Evolutionary conservation across 2,888 invertebrate genomes (phyloP), one percentile per base, ranked within the genome.

Genomic region (Tribolium freemani): DNA sequence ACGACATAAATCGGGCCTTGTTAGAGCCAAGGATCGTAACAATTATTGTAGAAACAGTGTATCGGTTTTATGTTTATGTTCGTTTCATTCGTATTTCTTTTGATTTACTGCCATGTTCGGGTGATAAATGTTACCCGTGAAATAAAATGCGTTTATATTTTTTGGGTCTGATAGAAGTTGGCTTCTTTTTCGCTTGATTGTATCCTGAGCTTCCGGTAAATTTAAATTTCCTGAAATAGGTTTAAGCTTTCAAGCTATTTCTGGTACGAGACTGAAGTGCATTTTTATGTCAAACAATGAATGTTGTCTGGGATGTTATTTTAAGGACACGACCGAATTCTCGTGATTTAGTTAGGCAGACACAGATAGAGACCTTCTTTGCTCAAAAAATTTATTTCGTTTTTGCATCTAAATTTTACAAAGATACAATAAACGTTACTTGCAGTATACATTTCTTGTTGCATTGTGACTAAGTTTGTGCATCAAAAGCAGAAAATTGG

Each of bases 11-110:
- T 68, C 58, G 50, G 58, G 20, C 16, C 68, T 68, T 57, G 68
- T 68, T 68, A 58, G 58, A 38, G 68, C 31, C 31, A 51, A 57
- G 44, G 58, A 68, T 60, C 69, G 60, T 69, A 53, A 60, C 69
- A 69, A 60, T 64, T 64, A 60, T 60, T 69, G 60, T 44, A 69
- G 69, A 60, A 60, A 69, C 60, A 60, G 45, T 44, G 60, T 69
- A 60, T 60, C 53, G 60, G 60, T 69, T 69, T 69, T 69, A 60
- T 69, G 69, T 69, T 68, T 68, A 57, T 44, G 68, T 68, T 60
- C 31, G 51, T 68, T 68, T 57, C 68, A 68, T 68, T 68, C 58
- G 31, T 68, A 58, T 58, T 63, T 58, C 68, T 50, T 68, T 68
- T 68, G 68, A 68, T 68, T 68, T 68, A 68, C 50, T 48, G 38